Base-by-base conservation (phyloP, 2,888 invertebrate genomes). In the Deilephila elpenor region DNA sequence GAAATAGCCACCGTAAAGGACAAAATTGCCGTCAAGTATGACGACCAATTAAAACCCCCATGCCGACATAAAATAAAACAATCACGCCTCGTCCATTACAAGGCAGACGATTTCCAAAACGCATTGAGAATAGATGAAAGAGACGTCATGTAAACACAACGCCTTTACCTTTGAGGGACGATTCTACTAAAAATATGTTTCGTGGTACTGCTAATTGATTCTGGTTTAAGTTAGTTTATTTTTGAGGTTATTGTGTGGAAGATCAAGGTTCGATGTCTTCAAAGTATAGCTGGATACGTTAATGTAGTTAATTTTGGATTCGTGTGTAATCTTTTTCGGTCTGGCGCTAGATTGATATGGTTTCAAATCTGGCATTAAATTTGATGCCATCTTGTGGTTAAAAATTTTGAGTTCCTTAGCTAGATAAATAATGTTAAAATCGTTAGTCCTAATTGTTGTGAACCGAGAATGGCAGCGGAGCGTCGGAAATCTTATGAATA, bases 81-180 rank as follows among this genome's bases (percentile, higher is more conserved):
- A 56, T 32, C 5, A 19, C 19, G 19, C 29, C 29, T 5, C 61
- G 29, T 61, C 32, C 32, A 34, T 61, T 61, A 61, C 29, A 29
- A 17, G 32, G 29, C 61, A 61, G 61, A 32, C 32, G 19, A 1
- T 32, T 61, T 32, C 34, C 34, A 61, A 61, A 29, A 61, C 61
- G 32, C 60, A 60, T 6, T 19, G 61, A 6, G 61, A 34, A 29
- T 61, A 61, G 61, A 61, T 61, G 61, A 61, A 61, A 61, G 61
- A 29, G 61, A 32, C 29, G 29, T 61, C 5, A 32, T 17, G 14
- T 61, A 61, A 61, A 61, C 61, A 61, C 4, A 61, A n/a, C 11
- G 5, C 5, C 32, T 61, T 11, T 17, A 32, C 29, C 29, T 29
- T 5, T 11, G 11, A 11, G 32, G 61, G 29, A 32, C 32, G 19